phyloP scores from a whole-genome alignment of 2,888 invertebrate species.

The Nasonia oneida region DNA sequence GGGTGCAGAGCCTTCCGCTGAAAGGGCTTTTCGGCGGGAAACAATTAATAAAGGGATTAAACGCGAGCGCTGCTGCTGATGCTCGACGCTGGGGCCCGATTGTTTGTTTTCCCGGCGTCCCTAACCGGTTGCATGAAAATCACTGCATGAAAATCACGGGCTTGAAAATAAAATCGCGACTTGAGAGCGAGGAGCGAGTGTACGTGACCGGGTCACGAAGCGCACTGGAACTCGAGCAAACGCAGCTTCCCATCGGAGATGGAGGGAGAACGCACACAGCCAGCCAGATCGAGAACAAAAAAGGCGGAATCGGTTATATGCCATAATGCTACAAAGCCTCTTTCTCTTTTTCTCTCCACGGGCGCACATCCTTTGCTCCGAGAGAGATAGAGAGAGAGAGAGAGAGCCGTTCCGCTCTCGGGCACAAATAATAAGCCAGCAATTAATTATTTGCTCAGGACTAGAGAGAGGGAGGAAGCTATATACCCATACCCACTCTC shows the following conservation, averaged over 20 bases:
- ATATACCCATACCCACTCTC: slow-evolving; percentile 27
- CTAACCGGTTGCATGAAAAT: background rate
- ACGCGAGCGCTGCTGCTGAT: background rate
- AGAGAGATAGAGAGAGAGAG: background rate
- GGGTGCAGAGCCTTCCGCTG: background rate
- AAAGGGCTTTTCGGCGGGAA: background rate
- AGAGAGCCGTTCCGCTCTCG: background rate
- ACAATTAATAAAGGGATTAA: background rate
- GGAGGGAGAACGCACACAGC: background rate
- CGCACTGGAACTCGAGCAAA: background rate
- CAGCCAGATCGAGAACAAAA: background rate
- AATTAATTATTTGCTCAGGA: slow-evolving; percentile 73
- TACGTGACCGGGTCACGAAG: background rate
- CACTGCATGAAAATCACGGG: no score
- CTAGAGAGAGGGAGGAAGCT: slow-evolving; percentile 2
- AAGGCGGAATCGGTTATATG: slow-evolving; percentile 20
- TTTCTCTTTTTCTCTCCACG: background rate
- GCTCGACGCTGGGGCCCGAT: background rate
- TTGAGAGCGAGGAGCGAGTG: background rate
- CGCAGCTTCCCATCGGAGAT: slow-evolving; percentile 13
- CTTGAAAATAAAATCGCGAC: no score
- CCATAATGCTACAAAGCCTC: background rate
- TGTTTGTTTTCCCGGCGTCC: background rate
- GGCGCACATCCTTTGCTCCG: background rate
- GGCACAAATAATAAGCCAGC: slow-evolving; percentile 71